Base-by-base conservation (phyloP, 2,797 vertebrate genomes). In the Hephaestus fuliginosus region DNA sequence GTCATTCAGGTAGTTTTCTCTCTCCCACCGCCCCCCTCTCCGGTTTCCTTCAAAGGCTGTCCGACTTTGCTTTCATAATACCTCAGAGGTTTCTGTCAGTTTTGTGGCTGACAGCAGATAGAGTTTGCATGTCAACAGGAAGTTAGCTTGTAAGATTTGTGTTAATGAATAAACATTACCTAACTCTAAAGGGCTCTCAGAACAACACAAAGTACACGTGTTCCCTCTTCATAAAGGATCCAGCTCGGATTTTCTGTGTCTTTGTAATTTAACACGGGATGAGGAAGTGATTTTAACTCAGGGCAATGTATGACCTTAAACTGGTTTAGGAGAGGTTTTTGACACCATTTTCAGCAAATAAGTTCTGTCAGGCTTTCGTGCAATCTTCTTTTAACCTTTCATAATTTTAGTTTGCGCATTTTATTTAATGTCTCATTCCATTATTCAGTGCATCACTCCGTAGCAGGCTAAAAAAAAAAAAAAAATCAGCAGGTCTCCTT, bases 1-100 rank as follows among this genome's bases (percentile, higher is more conserved):
- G 93, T 95, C 93, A 95, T 93, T 95, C 92, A 88, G 74, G 77
- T 88, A 80, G 80, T 86, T 81, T 72, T 80, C 44, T 76, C 62
- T 69, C 30, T 25, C 13, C n/a, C 36, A 33, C 30, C 30, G 30
- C 30, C 28, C 10, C 0, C 11, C 10, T 5, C 36, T 33, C 22
- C 63, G 68, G 75, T 83, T 89, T 83, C 41, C 66, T 86, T 89
- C 71, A 86, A 87, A 90, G 81, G 41, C 80, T 79, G 84, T 90
- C 87, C 80, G 78, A 92, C 89, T 88, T 85, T 82, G 62, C 81
- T 90, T 91, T 87, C 74, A 84, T 81, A 84, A 89, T 80, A 92
- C 89, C 89, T 91, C 85, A 30, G 86, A 93, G 92, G 83, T 84
- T 91, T 86, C 74, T 74, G 76, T 88, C 85, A 75, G 76, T 82